Evolutionary conservation across 2,797 vertebrate species (phyloP), one percentile per base, ranked within the genome.

Genomic region (Macropus fuliginosus): DNA sequence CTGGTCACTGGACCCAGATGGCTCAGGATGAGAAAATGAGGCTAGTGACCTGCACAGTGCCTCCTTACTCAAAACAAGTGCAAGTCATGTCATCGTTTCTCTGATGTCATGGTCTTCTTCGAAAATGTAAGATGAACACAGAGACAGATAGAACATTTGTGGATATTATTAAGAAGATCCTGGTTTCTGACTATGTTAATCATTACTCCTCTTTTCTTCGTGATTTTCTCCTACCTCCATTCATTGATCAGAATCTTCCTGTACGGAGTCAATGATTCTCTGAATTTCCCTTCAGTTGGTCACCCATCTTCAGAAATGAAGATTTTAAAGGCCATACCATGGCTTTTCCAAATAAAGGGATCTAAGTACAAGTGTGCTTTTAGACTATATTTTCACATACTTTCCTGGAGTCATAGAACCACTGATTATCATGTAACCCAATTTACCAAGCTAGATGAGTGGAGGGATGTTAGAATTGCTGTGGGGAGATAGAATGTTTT

Each of bases 301-400:
- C 18, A 2, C n/a, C 18, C 29, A 81, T 81, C 89, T 81, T 54
- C 10, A 29, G 93, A 96, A 24, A 56, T 0, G 18, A 55, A 87
- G n/a, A 3, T 28, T 91, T 90, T n/a, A 89, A 93, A 81, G 62
- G 31, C 27, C 54, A 34, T n/a, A 9, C 24, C n/a, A 54, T 24
- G 0, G 4, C 11, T 31, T 31, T 57, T 27, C 4, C 28, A 54
- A 57, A 66, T 29, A 34, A n/a, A 66, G 28, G 93, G 95, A 93
- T 9, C n/a, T 34, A 40, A 92, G 4, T 57, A 12, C 21, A 81
- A 14, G 57, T 34, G 54, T 54, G 46, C 56, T 55, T 66, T 56
- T n/a, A 34, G 21, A 46, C 8, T 94, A 56, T 94, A 34, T 10
- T 87, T 90, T 94, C 92, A 96, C 87, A 93, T 28, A 8, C 59